Base-by-base conservation (phyloP, 2,797 vertebrate genomes). In the Psittacula derbiana region DNA sequence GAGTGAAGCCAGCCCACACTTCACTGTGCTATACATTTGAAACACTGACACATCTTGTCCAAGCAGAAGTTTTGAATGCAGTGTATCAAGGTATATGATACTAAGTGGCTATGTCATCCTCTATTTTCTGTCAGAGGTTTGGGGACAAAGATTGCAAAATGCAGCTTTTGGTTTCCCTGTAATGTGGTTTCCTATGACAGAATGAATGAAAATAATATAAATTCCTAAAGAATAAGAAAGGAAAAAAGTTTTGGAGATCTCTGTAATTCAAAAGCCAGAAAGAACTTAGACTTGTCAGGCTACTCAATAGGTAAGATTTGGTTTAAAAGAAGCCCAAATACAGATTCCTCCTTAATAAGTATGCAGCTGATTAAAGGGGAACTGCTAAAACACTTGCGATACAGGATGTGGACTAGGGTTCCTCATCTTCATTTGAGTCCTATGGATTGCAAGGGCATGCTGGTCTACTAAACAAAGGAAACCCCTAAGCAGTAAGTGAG, bases 341-440 rank as follows among this genome's bases (percentile, higher is more conserved):
- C 50, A 72, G 16, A n/a, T 16, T 75, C 30, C 41, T 66, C 44
- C 44, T 74, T 79, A 70, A 33, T 52, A 80, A 41, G 15, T 67
- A 43, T 57, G 43, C 46, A 80, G 10, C 27, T 52, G 55, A 41
- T 86, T 78, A 86, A 93, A 88, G 28, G 12, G 20, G 47, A 93
- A 84, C 53, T 90, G 24, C 24, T 87, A 19, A 91, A 91, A 44
- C 25, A 57, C 23, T 95, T 91, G 43, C 52, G 47, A 60, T 87
- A 86, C 14, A 79, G 85, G 65, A 92, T 76, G 72, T 74, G 33
- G 74, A 78, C 31, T 89, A 80, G 66, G 87, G 76, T 94, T 87
- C 93, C 86, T 88, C 85, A 70, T 94, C 81, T 94, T 92, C 49
- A 60, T 83, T 83, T 84, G 52, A 70, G 67, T 93, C 36, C 71